Evolutionary conservation across 2,797 vertebrate species (phyloP).

Genomic region (Cuculus canorus): DNA sequence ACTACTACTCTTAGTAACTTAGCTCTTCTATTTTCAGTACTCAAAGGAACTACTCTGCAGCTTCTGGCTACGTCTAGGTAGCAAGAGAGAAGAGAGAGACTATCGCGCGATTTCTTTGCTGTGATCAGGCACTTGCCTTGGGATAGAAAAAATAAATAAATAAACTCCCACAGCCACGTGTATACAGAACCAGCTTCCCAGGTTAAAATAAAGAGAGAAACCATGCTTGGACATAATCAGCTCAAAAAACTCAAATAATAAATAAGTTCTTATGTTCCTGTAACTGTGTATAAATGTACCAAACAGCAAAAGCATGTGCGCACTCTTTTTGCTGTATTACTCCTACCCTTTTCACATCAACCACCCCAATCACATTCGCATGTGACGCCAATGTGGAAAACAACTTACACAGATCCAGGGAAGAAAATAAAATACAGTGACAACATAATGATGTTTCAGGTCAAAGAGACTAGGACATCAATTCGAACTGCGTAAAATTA

Average conservation of each 20-base stretch:
- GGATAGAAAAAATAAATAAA: not conserved
- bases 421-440: not conserved
- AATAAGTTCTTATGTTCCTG: not conserved
- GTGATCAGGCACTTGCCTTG: not conserved
- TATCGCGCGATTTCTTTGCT: not conserved
- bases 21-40: not conserved
- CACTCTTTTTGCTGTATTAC: not conserved
- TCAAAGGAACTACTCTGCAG: not conserved
- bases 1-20: not conserved
- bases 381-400: not conserved
- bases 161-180: not conserved
- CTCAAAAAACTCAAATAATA: not conserved
- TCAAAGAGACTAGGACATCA: not conserved
- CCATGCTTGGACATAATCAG: not conserved
- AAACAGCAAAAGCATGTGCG: accelerated
- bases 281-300: not conserved
- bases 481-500: not conserved
- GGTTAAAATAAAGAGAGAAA: not conserved
- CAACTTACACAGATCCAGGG: not conserved
- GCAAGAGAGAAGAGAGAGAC: not conserved
- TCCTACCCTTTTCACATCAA: not conserved
- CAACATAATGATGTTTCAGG: not conserved
- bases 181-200: not conserved
- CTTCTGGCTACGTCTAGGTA: not conserved
- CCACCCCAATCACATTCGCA: not conserved